A percentile compares a stretch with the other conserved stretches of the same genome.
Conservation (phyloP, 2,113 vertebrate species). For the Gobius niger region DNA sequence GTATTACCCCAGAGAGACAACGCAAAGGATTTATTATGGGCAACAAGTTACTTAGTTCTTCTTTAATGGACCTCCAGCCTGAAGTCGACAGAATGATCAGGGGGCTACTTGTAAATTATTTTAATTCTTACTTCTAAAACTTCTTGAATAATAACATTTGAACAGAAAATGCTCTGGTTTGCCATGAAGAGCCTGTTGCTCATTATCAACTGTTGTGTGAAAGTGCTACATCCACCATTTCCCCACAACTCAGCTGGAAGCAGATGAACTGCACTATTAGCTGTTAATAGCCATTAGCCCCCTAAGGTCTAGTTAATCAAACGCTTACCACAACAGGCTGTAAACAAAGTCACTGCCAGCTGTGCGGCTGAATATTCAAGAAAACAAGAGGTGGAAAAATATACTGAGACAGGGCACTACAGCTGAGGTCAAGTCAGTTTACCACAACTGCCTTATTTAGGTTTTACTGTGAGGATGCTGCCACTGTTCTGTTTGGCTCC, state of each 20-base stretch:
- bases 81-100: too few species aligned
- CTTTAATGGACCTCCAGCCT: too few species aligned
- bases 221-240: conserved; percentile 25
- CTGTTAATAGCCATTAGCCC: conserved; percentile 57
- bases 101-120: too few species aligned
- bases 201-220: conserved; percentile 24
- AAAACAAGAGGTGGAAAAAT: not conserved
- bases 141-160: conserved; percentile 9
- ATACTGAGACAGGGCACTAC: not conserved
- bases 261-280: conserved; percentile 49
- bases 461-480: conserved; percentile 15
- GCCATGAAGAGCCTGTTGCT: conserved; percentile 21
- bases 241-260: conserved; percentile 41
- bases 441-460: conserved; percentile 29
- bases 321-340: conserved; percentile 62
- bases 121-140: too few species aligned
- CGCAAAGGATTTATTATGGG: too few species aligned
- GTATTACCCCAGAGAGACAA: too few species aligned
- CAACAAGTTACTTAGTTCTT: too few species aligned
- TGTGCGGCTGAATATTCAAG: conserved; percentile 42
- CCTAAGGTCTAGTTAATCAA: conserved; percentile 58
- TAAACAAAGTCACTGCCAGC: conserved; percentile 58
- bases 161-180: conserved; percentile 7
- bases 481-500: conserved; percentile 15
- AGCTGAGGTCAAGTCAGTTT: conserved; percentile 9